Percentiles rank a stretch among this genome's conserved stretches.
These are phyloP conservation scores for Steatornis caripensis DNA, from an alignment of 2,113 vertebrate genomes.

Conservation along the genomic window DNA sequence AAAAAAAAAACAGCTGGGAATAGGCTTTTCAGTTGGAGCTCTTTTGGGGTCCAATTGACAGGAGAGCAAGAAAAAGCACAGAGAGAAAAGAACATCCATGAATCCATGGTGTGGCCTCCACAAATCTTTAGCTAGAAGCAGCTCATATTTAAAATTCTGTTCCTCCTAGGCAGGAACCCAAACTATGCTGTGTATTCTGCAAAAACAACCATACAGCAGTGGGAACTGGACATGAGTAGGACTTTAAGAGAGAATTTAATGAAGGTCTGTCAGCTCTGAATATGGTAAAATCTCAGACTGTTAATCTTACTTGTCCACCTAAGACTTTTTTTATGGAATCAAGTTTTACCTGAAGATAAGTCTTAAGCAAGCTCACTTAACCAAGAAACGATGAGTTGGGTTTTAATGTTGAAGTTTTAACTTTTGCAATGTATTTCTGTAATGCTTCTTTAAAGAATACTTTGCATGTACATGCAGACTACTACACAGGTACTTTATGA, in stretches of 20 bases:
- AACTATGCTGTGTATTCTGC: not conserved
- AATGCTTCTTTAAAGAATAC: not conserved
- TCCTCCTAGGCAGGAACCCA: not conserved
- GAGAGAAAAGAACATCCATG: not conserved
- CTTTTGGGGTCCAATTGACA: not conserved
- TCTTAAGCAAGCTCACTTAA: not conserved
- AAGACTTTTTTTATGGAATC: not conserved
- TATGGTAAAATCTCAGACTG: not conserved
- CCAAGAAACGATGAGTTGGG: not conserved
- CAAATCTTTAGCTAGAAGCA: not conserved
- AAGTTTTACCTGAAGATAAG: not conserved
- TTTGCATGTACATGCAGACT: not conserved
- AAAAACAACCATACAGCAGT: not conserved
- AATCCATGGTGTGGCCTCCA: not conserved
- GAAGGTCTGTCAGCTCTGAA: not conserved
- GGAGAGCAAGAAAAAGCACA: not conserved
- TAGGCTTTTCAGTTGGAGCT: not conserved
- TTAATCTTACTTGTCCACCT: not conserved
- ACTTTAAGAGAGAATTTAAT: not conserved
- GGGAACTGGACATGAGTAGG: not conserved
- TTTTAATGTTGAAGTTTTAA: not conserved
- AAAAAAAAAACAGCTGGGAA: not conserved
- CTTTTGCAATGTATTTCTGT: not conserved
- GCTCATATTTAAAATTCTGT: not conserved
- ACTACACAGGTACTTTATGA: not conserved